Percentiles rank a stretch among this genome's conserved stretches.
These are phyloP conservation scores for Nemapogon koenigi DNA, from an alignment of 2,888 invertebrate species.

Conservation along the genomic window DNA sequence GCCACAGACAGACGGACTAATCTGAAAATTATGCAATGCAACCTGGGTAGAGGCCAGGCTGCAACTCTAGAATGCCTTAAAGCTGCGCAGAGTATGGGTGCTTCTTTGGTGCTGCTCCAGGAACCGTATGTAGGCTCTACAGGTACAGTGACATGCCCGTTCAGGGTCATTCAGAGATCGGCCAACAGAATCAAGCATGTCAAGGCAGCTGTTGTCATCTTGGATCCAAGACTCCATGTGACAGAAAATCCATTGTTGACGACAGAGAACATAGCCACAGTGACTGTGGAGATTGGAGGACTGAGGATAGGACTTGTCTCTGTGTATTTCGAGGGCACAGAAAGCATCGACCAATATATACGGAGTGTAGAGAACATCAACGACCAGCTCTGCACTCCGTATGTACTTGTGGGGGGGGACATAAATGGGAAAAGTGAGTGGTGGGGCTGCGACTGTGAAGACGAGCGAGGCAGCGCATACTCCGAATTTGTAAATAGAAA, in stretches of 20 bases:
- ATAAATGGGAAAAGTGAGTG: background rate
- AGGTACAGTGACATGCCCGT: no score
- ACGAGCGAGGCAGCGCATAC: slow-evolving; percentile 11
- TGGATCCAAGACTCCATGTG: slow-evolving; percentile 8
- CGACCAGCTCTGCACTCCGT: background rate
- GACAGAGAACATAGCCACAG: slow-evolving; percentile 14
- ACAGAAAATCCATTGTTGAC: slow-evolving; percentile 12
- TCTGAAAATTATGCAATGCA: no score
- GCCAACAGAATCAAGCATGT: no score
- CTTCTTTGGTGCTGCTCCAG: no score
- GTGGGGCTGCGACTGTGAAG: slow-evolving; percentile 9
- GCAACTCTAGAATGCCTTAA: no score
- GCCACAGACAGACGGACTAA: no score
- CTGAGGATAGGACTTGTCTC: slow-evolving; percentile 15
- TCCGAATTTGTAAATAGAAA: slow-evolving; percentile 1
- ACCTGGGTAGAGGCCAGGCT: no score
- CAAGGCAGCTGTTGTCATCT: slow-evolving; percentile 14
- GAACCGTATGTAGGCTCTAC: no score
- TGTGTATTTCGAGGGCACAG: slow-evolving; percentile 16
- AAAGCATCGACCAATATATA: slow-evolving; percentile 12
- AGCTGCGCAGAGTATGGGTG: no score
- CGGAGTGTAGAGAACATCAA: slow-evolving; percentile 9
- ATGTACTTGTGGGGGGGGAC: background rate
- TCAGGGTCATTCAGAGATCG: no score
- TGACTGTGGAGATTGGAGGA: slow-evolving; percentile 12